Conservation (phyloP, 2,797 vertebrate genomes). For the Heterohyrax brucei region DNA sequence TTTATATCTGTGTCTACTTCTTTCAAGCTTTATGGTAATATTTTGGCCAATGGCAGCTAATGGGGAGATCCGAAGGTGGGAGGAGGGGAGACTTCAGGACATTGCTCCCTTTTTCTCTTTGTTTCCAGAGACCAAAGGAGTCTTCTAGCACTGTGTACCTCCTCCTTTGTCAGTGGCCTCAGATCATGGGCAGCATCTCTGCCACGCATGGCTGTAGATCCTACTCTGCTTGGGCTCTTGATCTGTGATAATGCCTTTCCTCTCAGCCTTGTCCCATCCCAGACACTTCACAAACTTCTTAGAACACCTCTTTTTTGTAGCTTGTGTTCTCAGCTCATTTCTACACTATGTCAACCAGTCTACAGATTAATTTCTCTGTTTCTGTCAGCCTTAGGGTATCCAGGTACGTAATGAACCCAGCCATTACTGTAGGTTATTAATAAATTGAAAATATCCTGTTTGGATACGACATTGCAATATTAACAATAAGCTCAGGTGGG, state of each 20-base stretch:
- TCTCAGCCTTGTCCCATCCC: accelerated
- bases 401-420: background rate
- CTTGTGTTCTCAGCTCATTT: background rate
- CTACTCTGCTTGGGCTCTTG: no score
- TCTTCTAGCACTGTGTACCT: no score
- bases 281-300: background rate
- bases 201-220: no score
- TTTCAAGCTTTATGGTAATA: accelerated
- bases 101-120: no score
- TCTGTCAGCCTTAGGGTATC: background rate
- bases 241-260: accelerated
- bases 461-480: background rate
- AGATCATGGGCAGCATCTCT: accelerated
- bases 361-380: accelerated
- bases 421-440: background rate
- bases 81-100: background rate
- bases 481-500: background rate
- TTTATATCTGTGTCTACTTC: background rate
- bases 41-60: background rate
- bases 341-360: accelerated
- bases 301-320: accelerated
- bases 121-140: background rate
- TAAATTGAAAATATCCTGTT: background rate
- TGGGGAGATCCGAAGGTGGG: no score
- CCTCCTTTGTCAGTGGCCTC: accelerated